A percentile compares a stretch with the other conserved stretches of the same genome.
phyloP scores from a whole-genome alignment of 2,113 vertebrate genomes.

The Thamnophis sirtalis region DNA sequence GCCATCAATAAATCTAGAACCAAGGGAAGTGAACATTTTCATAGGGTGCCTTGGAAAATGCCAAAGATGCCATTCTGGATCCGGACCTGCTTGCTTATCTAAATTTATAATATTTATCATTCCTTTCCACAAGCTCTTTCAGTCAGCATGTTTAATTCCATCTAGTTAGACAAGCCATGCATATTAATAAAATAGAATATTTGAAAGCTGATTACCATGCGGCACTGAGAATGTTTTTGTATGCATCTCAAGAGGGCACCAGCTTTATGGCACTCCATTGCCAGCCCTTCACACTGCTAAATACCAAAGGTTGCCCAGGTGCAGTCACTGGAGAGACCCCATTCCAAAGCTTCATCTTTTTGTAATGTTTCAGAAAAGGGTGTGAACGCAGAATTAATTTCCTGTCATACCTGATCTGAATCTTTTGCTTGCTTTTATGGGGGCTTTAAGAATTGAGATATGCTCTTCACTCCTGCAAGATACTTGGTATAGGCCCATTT shows the following conservation, averaged over 20 bases:
- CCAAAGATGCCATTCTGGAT: background rate
- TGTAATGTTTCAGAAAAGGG: constrained; percentile 7
- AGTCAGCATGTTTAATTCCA: constrained; percentile 3
- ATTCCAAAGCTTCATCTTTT: background rate
- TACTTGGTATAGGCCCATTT: too few species aligned
- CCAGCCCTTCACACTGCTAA: background rate
- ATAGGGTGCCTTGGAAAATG: background rate
- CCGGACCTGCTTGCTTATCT: background rate
- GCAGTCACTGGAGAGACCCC: background rate
- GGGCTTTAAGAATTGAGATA: background rate
- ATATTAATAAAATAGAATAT: constrained; percentile 22
- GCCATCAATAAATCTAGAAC: background rate
- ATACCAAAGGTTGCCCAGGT: constrained; percentile 16
- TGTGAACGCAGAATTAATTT: constrained; percentile 10
- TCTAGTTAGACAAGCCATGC: background rate
- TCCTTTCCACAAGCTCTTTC: background rate
- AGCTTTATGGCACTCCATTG: background rate
- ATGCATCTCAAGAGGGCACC: background rate
- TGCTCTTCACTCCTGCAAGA: background rate
- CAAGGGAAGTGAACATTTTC: background rate
- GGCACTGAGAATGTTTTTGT: background rate
- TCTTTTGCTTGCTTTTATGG: background rate
- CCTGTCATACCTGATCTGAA: constrained; percentile 21
- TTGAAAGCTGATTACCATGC: constrained; percentile 13
- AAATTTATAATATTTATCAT: background rate